phyloP scores from a whole-genome alignment of 2,888 invertebrate species.

The Heteromyza rotundicornis region DNA sequence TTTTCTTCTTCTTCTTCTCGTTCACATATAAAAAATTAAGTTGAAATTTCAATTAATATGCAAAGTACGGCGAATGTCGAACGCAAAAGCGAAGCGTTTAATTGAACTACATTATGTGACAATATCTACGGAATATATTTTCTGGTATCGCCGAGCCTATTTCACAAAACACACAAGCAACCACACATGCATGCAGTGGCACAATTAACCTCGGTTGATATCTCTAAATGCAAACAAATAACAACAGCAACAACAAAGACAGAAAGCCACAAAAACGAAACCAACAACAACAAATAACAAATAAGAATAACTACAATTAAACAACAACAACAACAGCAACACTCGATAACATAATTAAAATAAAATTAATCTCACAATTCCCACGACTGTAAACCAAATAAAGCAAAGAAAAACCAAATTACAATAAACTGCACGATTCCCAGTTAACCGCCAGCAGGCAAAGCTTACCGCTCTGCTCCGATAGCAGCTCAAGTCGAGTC shows the following conservation, averaged over 20 bases:
- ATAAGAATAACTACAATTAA: slow-evolving; percentile 15
- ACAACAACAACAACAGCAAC: slow-evolving; percentile 14
- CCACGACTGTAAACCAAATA: too few relatives aligned
- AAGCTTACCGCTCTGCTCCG: background rate
- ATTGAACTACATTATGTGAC: slow-evolving; percentile 51
- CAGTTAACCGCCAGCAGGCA: background rate
- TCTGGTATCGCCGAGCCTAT: background rate
- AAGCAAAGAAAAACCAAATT: too few relatives aligned
- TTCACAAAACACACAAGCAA: too few relatives aligned
- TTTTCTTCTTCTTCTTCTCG: too few relatives aligned
- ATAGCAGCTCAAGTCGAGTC: background rate
- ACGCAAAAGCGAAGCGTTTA: background rate
- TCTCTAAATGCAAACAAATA: background rate
- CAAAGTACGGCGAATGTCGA: background rate
- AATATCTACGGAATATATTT: slow-evolving; percentile 25
- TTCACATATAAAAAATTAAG: too few relatives aligned
- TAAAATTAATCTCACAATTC: slow-evolving; percentile 26
- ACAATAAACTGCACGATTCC: too few relatives aligned
- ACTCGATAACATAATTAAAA: slow-evolving; percentile 29
- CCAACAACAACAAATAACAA: slow-evolving; percentile 15
- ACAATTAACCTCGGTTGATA: background rate
- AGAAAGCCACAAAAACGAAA: background rate
- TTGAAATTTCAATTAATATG: slow-evolving; percentile 8
- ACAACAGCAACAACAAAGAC: background rate
- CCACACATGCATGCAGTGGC: background rate